Conservation (phyloP, 2,888 invertebrate genomes). For the Drosophila pseudotalamancana region DNA sequence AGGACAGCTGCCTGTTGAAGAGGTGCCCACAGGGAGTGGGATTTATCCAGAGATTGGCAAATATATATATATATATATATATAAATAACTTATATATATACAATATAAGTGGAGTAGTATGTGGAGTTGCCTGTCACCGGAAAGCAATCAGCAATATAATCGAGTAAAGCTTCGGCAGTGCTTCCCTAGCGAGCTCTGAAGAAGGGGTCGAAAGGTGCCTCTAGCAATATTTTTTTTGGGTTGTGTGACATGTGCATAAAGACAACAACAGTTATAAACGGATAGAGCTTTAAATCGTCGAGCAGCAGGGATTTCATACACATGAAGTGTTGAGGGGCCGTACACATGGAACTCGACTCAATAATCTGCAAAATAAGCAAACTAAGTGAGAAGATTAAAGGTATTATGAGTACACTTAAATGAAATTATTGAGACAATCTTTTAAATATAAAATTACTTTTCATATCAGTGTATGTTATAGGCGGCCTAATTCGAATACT, state of each 20-base stretch:
- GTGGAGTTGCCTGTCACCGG: conserved; percentile 64
- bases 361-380: not conserved
- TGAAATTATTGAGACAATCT: no score
- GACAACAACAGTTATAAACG: conserved; percentile 12
- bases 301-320: conserved; percentile 7
- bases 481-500: no score
- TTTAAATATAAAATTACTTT: no score
- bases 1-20: conserved; percentile 52
- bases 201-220: conserved; percentile 6
- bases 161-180: conserved; percentile 64
- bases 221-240: no score
- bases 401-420: no score
- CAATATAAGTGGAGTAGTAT: not conserved
- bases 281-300: conserved; percentile 28
- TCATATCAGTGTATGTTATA: no score
- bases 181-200: conserved; percentile 1
- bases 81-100: not conserved
- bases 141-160: conserved; percentile 77
- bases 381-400: no score
- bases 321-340: not conserved
- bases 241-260: conserved; percentile 20
- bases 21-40: conserved; percentile 44
- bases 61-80: not conserved
- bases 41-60: conserved; percentile 1
- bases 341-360: not conserved